phyloP scores from a whole-genome alignment of 2,113 vertebrate species.

The Eudorcas thomsonii region DNA sequence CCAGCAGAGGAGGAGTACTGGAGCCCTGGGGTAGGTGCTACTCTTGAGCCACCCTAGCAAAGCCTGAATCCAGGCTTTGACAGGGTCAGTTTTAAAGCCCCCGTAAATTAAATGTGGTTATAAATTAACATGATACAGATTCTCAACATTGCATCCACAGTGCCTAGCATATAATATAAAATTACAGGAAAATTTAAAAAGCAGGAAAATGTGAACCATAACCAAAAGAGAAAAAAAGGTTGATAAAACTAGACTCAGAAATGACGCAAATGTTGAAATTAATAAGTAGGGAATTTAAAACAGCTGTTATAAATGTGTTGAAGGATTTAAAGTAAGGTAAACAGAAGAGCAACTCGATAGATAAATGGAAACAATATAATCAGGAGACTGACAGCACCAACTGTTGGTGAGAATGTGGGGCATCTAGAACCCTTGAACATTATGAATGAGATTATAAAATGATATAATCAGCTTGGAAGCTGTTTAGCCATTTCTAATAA shows the following conservation, averaged over 20 bases:
- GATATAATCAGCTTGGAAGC: not conserved
- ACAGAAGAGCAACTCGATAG: not conserved
- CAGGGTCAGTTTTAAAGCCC: not conserved
- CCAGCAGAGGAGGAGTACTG: not conserved
- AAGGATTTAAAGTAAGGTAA: not conserved
- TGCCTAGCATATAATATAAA: not conserved
- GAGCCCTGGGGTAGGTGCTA: not conserved
- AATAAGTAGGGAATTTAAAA: not conserved
- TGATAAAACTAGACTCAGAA: not conserved
- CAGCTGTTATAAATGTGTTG: not conserved
- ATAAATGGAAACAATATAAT: not conserved
- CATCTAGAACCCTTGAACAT: not conserved
- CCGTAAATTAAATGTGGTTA: not conserved
- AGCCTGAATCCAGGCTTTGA: not conserved
- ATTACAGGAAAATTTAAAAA: not conserved
- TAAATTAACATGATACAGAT: not conserved
- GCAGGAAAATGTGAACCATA: not conserved
- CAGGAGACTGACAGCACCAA: not conserved
- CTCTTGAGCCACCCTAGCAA: not conserved
- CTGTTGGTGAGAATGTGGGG: not conserved
- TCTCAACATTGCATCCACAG: not conserved
- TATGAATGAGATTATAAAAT: not conserved
- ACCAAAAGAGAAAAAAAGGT: not conserved
- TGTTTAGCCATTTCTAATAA: not conserved
- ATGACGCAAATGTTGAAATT: not conserved